Conservation (phyloP, 92 coral and sea anemone genomes). For the Pocillopora meandrina region DNA sequence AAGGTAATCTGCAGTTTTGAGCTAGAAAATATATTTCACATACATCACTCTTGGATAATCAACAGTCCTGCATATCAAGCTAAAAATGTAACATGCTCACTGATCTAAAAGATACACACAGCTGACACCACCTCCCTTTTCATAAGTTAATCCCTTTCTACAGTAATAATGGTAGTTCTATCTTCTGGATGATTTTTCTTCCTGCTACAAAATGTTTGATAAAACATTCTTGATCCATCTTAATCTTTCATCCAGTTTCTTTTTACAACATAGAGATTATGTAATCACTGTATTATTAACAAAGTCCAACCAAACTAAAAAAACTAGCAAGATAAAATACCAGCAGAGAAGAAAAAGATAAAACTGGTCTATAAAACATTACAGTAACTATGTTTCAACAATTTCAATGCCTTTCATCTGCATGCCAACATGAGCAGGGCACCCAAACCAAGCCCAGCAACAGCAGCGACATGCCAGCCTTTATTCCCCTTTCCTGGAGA, state of each 20-base stretch:
- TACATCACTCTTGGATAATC: slow-evolving; percentile 16
- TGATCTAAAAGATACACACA: slow-evolving; percentile 27
- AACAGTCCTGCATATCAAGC: slow-evolving; percentile 15
- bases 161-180: background rate
- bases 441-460: slow-evolving; percentile 93
- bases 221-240: background rate
- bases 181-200: background rate
- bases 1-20: slow-evolving; percentile 3
- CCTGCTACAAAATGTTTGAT: background rate
- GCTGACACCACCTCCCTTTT: background rate
- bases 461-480: slow-evolving; percentile 86
- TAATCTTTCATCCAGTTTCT: background rate
- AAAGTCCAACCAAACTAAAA: background rate
- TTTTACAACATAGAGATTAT: background rate
- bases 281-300: background rate
- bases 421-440: slow-evolving; percentile 90
- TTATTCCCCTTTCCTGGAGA: slow-evolving; percentile 43
- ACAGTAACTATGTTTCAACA: background rate
- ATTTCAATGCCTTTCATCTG: slow-evolving; percentile 24
- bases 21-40: slow-evolving; percentile 3
- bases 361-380: background rate
- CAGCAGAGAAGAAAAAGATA: slow-evolving; percentile 1
- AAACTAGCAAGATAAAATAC: background rate
- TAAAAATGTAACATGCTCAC: slow-evolving; percentile 12
- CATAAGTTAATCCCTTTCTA: background rate